Percentiles rank a stretch among this genome's conserved stretches.
These are phyloP conservation scores for Myrmecophaga tridactyla DNA, from an alignment of 2,113 vertebrate genomes.

Conservation along the genomic window DNA sequence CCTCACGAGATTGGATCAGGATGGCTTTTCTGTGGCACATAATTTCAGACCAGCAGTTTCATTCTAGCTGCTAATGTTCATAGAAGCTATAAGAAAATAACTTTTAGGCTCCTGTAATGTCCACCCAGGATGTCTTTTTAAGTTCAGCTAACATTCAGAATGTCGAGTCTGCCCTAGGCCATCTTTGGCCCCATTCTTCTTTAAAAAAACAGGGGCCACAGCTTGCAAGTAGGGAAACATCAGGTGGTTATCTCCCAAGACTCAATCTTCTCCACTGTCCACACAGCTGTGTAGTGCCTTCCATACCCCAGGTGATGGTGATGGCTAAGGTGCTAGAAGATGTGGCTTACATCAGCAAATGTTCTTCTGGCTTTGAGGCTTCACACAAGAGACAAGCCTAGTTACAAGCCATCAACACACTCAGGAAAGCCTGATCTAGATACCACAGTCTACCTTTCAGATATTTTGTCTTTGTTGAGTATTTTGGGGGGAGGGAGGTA, in stretches of 20 bases:
- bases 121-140: not conserved
- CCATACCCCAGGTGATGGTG: not conserved
- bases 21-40: too few relatives aligned
- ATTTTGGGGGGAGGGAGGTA: too few relatives aligned
- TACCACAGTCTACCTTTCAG: fast-evolving
- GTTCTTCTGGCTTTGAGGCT: not conserved
- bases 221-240: not conserved
- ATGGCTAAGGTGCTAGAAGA: not conserved
- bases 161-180: not conserved
- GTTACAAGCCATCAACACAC: not conserved
- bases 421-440: not conserved
- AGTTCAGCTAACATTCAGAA: not conserved
- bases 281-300: not conserved
- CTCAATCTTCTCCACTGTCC: not conserved
- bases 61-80: not conserved
- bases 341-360: not conserved
- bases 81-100: not conserved
- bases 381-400: not conserved
- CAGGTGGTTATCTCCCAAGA: not conserved
- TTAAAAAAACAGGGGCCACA: too few relatives aligned
- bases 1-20: too few relatives aligned
- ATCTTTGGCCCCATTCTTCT: too few relatives aligned
- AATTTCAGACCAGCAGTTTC: too few relatives aligned
- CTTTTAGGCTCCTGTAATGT: not conserved
- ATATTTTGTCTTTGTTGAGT: not conserved